Conservation (phyloP, 2,888 invertebrate species). For the Meteorus cinctellus region DNA sequence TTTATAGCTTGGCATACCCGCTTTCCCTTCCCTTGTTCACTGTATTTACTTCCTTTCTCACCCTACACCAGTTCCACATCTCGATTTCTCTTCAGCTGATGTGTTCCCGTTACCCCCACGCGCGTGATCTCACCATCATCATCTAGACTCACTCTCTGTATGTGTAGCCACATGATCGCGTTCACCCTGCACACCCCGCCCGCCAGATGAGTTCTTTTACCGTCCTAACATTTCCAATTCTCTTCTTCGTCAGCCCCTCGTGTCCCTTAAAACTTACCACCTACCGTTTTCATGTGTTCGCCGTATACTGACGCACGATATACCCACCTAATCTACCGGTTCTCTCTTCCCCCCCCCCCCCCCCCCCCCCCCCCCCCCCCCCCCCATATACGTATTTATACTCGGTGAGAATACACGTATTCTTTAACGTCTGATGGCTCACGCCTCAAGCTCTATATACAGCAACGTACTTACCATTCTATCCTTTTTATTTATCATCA, state of each 20-base stretch:
- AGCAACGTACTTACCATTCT: conserved; percentile 47
- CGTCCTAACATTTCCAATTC: conserved; percentile 44
- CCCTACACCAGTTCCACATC: not conserved
- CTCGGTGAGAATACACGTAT: conserved; percentile 35
- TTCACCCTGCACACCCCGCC: conserved; percentile 2
- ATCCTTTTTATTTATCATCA: not conserved
- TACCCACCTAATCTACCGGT: conserved; percentile 66
- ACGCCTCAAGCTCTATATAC: conserved; percentile 35
- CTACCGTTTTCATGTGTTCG: conserved; percentile 37
- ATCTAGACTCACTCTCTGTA: conserved; percentile 23
- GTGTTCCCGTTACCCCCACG: not conserved
- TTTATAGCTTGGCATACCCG: conserved; percentile 69
- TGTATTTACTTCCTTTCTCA: conserved; percentile 5
- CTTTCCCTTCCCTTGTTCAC: conserved; percentile 41
- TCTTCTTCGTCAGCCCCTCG: conserved; percentile 2
- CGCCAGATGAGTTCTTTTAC: conserved; percentile 39
- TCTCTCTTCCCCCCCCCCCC: conserved; percentile 53
- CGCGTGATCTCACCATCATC: not conserved
- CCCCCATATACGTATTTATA: not conserved
- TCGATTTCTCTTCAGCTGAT: conserved; percentile 19
- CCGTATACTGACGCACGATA: conserved; percentile 42
- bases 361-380: conserved; percentile 30
- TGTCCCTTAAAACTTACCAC: conserved; percentile 45
- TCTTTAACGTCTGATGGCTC: conserved; percentile 44
- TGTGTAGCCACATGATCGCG: conserved; percentile 18